These are phyloP conservation scores for Thymallus thymallus DNA, from an alignment of 2,113 vertebrate species.

Conservation along the genomic window DNA sequence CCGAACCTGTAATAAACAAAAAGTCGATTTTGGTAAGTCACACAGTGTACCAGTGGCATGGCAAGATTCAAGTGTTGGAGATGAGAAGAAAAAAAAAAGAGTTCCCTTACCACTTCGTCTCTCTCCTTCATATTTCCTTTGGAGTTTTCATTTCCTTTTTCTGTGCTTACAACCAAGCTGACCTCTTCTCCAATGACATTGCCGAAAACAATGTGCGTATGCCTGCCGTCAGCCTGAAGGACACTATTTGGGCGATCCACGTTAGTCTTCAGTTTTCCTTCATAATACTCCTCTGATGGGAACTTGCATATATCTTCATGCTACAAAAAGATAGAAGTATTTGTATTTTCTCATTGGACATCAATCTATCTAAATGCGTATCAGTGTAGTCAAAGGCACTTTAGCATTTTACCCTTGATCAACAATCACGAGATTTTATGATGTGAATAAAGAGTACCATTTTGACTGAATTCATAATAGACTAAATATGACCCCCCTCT, in stretches of 20 bases:
- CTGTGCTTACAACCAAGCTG: conserved; percentile 78
- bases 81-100: neutral
- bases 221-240: conserved; percentile 44
- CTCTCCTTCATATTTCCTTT: conserved; percentile 80
- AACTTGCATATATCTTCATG: conserved; percentile 82
- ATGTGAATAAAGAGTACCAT: neutral
- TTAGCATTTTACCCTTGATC: neutral
- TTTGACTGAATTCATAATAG: neutral
- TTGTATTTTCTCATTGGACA: neutral
- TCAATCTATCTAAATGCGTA: no score
- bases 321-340: conserved; percentile 53
- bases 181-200: conserved; percentile 76
- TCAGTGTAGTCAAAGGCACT: neutral
- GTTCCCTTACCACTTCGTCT: conserved; percentile 70
- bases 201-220: conserved; percentile 80
- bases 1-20: conserved; percentile 67
- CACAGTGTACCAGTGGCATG: neutral
- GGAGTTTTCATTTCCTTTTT: conserved; percentile 86
- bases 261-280: conserved; percentile 60
- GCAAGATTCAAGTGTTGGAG: neutral
- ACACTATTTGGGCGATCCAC: conserved; percentile 44
- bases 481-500: conserved; percentile 5
- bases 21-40: neutral
- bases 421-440: neutral
- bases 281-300: conserved; percentile 82